Evolutionary conservation across 2,113 vertebrate species (phyloP).

Genomic region (Gopherus flavomarginatus): DNA sequence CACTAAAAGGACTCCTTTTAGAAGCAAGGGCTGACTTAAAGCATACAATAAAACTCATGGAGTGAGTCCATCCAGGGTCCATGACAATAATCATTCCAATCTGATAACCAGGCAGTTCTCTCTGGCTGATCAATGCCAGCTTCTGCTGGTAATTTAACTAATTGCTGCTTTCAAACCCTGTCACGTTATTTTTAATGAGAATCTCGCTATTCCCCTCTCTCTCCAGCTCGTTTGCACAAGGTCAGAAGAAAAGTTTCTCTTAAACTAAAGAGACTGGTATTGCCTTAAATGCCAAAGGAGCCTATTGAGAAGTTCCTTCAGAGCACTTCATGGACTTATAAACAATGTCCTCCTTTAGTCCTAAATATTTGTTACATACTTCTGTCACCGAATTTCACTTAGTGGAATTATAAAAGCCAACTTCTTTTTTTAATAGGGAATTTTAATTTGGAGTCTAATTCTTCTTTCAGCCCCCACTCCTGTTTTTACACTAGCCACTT

Average conservation of each 20-base stretch:
- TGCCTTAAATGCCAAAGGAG: neutral
- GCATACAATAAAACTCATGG: slow-evolving; percentile 10
- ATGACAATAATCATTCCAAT: neutral
- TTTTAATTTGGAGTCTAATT: neutral
- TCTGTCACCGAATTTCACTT: neutral
- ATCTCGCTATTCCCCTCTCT: neutral
- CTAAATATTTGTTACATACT: neutral
- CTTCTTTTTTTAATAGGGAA: neutral
- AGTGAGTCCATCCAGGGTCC: neutral
- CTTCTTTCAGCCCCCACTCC: neutral
- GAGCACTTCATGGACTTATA: neutral
- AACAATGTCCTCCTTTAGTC: accelerated
- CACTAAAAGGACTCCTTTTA: neutral
- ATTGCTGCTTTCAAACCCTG: neutral
- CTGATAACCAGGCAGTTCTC: neutral
- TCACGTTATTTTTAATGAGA: slow-evolving; percentile 7
- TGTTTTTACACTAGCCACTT: neutral
- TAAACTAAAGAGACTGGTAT: neutral
- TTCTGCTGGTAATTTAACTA: neutral
- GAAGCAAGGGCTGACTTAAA: neutral
- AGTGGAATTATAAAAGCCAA: neutral
- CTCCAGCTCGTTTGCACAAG: neutral
- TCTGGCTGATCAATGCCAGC: neutral
- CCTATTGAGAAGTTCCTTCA: neutral
- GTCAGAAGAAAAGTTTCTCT: neutral